Evolutionary conservation across 2,797 vertebrate species (phyloP).

Genomic region (Oreochromis grahami): DNA sequence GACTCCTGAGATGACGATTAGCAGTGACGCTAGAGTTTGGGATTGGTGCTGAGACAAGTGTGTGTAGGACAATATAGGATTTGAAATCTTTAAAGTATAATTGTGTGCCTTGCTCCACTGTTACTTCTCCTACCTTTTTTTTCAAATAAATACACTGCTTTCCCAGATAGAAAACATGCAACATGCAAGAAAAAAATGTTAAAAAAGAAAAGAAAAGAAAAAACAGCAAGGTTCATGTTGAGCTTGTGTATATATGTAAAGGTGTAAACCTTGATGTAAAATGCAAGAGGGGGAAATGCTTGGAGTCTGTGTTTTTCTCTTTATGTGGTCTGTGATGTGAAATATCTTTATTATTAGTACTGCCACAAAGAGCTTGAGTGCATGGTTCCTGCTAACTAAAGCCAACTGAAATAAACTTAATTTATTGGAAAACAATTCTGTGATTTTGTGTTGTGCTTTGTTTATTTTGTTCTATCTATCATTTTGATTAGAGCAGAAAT

Average conservation of each 20-base stretch:
- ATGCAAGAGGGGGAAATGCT: constrained; percentile 82
- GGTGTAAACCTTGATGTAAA: constrained; percentile 63
- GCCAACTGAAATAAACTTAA: constrained; percentile 86
- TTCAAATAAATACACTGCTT: constrained; percentile 74
- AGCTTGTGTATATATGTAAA: constrained; percentile 89
- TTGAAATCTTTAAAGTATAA: constrained; percentile 66
- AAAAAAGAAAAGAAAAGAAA: neutral
- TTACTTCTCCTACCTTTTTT: constrained; percentile 85
- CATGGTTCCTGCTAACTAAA: constrained; percentile 86
- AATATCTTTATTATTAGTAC: constrained; percentile 77
- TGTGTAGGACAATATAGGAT: constrained; percentile 62
- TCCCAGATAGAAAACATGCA: constrained; percentile 68
- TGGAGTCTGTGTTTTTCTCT: constrained; percentile 81
- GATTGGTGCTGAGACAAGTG: constrained; percentile 16
- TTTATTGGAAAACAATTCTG: constrained; percentile 69
- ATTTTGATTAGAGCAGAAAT: neutral
- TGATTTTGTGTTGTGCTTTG: neutral
- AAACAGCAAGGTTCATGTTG: constrained; percentile 74
- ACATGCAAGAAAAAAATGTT: neutral
- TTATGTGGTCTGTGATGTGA: constrained; percentile 86
- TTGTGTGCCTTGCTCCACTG: constrained; percentile 92
- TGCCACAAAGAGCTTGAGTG: constrained; percentile 91
- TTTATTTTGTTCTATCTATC: neutral
- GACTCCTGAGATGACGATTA: constrained; percentile 65
- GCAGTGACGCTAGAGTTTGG: constrained; percentile 1